Percentiles rank a stretch among this genome's conserved stretches.
These are phyloP conservation scores for Poeciliopsis infans DNA, from an alignment of 2,797 vertebrate species.

Conservation along the genomic window DNA sequence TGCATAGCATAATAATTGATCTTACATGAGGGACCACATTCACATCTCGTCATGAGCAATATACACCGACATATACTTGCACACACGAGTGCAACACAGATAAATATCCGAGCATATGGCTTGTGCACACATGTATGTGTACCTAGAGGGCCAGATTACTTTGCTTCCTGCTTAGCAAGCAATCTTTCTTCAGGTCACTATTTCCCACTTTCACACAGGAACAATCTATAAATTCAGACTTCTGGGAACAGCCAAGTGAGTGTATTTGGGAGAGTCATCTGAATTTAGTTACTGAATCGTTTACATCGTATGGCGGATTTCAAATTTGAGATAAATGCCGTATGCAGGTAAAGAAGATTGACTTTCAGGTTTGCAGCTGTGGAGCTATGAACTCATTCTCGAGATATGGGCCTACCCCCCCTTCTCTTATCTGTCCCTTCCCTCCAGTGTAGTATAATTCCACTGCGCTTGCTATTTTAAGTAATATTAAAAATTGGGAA, in stretches of 20 bases:
- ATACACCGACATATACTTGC: neutral
- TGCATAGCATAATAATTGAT: conserved; percentile 73
- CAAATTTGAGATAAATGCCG: conserved; percentile 38
- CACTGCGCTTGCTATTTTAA: neutral
- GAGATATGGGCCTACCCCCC: neutral
- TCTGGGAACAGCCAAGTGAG: conserved; percentile 38
- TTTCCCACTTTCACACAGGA: conserved; percentile 51
- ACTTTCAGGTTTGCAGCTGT: conserved; percentile 10
- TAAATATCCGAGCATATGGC: conserved; percentile 12
- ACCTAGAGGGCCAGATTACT: conserved; percentile 49
- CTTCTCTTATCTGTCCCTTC: neutral
- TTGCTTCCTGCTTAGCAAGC: conserved; percentile 74
- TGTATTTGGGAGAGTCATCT: conserved; percentile 53
- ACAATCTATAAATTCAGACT: conserved; percentile 62
- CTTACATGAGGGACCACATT: conserved; percentile 48
- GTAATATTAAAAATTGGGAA: conserved; percentile 25
- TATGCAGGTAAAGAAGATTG: conserved; percentile 13
- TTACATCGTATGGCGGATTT: conserved; percentile 11
- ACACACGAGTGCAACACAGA: neutral
- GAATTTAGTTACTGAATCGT: conserved; percentile 50
- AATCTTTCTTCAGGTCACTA: conserved; percentile 66
- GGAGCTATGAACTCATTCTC: conserved; percentile 26
- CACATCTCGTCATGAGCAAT: conserved; percentile 25
- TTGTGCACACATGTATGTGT: conserved; percentile 10
- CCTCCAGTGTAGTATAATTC: conserved; percentile 5